phyloP scores from a whole-genome alignment of 2,888 invertebrate species.

The Eulithis testata region DNA sequence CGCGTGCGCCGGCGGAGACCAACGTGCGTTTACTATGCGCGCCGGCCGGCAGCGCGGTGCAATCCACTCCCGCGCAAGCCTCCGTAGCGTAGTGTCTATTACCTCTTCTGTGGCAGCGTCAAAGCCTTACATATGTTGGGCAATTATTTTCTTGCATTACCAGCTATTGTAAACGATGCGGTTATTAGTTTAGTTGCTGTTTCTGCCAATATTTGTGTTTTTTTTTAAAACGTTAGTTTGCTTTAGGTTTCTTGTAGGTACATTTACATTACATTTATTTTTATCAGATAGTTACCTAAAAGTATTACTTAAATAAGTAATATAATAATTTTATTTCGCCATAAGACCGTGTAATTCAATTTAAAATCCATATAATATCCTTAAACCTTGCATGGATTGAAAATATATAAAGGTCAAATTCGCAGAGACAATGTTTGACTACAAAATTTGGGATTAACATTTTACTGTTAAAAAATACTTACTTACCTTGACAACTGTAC shows the following conservation, averaged over 20 bases:
- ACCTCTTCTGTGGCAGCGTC: slow-evolving; percentile 31
- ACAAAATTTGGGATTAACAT: slow-evolving; percentile 16
- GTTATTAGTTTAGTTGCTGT: slow-evolving; percentile 11
- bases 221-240: background rate
- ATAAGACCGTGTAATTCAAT: slow-evolving; percentile 6
- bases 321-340: too few relatives aligned
- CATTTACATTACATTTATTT: too few relatives aligned
- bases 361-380: slow-evolving; percentile 26
- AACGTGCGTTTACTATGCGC: slow-evolving; percentile 68
- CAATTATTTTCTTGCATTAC: slow-evolving; percentile 35
- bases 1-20: slow-evolving; percentile 73
- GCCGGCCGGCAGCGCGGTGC: slow-evolving; percentile 51
- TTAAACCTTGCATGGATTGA: slow-evolving; percentile 21
- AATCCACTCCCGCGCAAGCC: slow-evolving; percentile 69
- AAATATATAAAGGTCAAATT: slow-evolving; percentile 7
- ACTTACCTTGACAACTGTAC: background rate
- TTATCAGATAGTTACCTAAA: too few relatives aligned
- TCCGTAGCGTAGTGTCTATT: slow-evolving; percentile 42
- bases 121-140: slow-evolving; percentile 55
- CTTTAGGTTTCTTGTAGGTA: too few relatives aligned
- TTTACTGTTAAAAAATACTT: slow-evolving; percentile 3
- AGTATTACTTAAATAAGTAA: too few relatives aligned
- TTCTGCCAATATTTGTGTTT: slow-evolving; percentile 1
- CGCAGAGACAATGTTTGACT: slow-evolving; percentile 13
- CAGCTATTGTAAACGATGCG: slow-evolving; percentile 7